Percentiles rank a stretch among this genome's conserved stretches.
These are phyloP conservation scores for Ornithorhynchus anatinus DNA, from an alignment of 2,113 vertebrate species.

Conservation along the genomic window DNA sequence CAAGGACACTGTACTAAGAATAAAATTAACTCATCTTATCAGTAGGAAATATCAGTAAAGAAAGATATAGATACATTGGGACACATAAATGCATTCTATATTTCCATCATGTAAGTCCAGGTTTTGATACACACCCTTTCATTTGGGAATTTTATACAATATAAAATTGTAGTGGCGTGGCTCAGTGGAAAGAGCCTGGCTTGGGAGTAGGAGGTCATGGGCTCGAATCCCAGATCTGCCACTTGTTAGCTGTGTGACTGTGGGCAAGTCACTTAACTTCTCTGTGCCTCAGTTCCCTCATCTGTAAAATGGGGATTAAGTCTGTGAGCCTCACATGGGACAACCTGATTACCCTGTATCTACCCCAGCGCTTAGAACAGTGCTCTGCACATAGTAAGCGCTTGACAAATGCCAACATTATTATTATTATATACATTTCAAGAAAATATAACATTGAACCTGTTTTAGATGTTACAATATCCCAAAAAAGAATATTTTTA, in stretches of 20 bases:
- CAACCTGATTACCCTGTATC: no score
- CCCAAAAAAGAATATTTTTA: neutral
- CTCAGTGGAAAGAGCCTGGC: no score
- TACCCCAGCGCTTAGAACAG: no score
- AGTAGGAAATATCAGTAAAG: neutral
- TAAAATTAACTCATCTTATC: constrained; percentile 14
- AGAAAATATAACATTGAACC: neutral
- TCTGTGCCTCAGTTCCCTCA: no score
- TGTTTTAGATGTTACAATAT: neutral
- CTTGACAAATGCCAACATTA: no score
- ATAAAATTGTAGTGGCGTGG: neutral
- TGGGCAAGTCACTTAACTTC: no score
- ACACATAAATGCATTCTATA: constrained; percentile 7
- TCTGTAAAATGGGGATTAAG: no score
- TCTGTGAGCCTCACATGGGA: no score
- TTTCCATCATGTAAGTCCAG: constrained; percentile 18
- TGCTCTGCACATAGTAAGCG: no score
- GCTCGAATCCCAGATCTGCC: no score
- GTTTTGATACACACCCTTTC: constrained; percentile 11
- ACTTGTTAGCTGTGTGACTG: no score
- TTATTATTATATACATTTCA: neutral
- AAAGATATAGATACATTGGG: constrained; percentile 14
- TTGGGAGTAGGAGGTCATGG: no score
- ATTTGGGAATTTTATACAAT: constrained; percentile 11
- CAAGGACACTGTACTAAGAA: constrained; percentile 16